These are phyloP conservation scores for Myopa testacea DNA, from an alignment of 2,888 invertebrate genomes.

Conservation along the genomic window DNA sequence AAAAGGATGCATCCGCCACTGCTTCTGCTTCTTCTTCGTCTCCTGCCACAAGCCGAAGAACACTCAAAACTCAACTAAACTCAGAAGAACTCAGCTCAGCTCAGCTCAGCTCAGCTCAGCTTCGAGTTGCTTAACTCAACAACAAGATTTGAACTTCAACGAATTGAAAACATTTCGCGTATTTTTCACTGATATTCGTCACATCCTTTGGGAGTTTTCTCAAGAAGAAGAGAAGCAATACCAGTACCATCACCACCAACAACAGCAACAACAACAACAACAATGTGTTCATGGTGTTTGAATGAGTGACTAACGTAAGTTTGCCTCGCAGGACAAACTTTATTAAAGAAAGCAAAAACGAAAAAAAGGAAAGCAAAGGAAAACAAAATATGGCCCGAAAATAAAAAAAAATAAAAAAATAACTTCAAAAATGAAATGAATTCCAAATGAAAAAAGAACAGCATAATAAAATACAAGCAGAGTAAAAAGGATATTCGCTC, in stretches of 20 bases:
- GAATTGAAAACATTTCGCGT: background rate
- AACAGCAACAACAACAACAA: constrained; percentile 13
- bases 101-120: no score
- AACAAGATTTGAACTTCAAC: background rate
- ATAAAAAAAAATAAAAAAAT: background rate
- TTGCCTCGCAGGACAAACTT: constrained; percentile 30
- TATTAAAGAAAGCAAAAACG: constrained; percentile 18
- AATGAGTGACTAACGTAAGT: constrained; percentile 19
- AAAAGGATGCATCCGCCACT: no score
- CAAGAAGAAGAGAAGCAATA: background rate
- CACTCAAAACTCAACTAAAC: no score
- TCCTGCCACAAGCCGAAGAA: no score
- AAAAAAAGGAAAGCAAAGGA: background rate
- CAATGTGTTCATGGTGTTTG: background rate
- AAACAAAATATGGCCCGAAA: background rate
- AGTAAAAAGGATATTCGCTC: background rate
- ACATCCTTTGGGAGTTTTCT: background rate
- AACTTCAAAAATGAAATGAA: background rate
- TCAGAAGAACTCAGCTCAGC: no score
- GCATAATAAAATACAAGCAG: constrained; percentile 8
- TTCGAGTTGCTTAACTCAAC: background rate
- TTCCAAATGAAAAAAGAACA: background rate
- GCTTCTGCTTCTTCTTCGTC: no score
- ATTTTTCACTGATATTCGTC: background rate
- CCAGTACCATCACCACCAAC: background rate